Base-by-base conservation (phyloP, 2,888 invertebrate genomes). In the Acanthacorydalis orientalis region DNA sequence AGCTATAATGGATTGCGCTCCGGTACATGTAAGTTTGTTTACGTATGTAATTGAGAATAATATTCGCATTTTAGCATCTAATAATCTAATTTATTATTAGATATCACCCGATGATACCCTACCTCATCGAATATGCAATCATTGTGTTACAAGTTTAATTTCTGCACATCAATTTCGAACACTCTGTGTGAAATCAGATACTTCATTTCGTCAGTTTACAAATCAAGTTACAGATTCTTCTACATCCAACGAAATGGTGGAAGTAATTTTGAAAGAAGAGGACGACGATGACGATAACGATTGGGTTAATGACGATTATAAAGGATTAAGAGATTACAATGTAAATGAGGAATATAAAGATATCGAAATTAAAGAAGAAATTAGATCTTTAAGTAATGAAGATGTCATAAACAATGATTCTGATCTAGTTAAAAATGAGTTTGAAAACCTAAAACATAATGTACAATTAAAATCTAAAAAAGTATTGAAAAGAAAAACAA, bases 1-100 rank as follows among this genome's bases (percentile, higher is more conserved):
- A 31, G 46, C 46, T 31, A 35, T 46, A 38, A 46, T 46, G 46
- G 46, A 46, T 9, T 46, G 46, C 12, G 31, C 31, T 39, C 46
- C 46, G 8, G 35, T 46, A n/a, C n/a, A 46, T 31, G 46, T 46
- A 46, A 39, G 43, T 33, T 37, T 37, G 14, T 31, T 31, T 43
- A 43, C 12, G 15, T 12, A 15, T 34, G 11, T 10, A 11, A 32
- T 32, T 12, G 12, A 43, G 10, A 43, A 31, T 12, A 12, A 31
- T 43, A 31, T 10, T 43, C 8, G n/a, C 31, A 31, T 43, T 7
- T 43, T 31, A 43, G 11, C 8, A 43, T 23, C 23, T 23, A 23
- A 23, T 23, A 2, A 23, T 4, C 8, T 15, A 4, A 43, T 43
- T 43, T 6, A 7, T 31, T 44, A 12, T 9, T 32, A 46, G 46